A percentile compares a stretch with the other conserved stretches of the same genome.
Evolutionary conservation across 2,113 vertebrate genomes (phyloP).

Genomic region (Podarcis raffonei): DNA sequence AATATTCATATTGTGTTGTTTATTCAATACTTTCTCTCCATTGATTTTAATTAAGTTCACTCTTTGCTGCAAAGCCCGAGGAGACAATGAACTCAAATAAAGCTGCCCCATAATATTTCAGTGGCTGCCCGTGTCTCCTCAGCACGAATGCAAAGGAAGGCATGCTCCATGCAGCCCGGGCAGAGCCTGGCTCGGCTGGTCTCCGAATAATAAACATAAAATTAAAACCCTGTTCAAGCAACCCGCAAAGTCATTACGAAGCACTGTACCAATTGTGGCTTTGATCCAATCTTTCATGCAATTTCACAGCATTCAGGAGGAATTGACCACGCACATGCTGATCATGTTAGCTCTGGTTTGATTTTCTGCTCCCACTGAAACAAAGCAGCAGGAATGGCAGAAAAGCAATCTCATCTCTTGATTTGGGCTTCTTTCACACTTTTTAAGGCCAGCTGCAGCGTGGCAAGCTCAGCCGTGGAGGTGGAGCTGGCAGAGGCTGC

Average conservation of each 20-base stretch:
- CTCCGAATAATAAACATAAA: slow-evolving; percentile 75
- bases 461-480: neutral
- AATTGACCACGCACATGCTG: slow-evolving; percentile 20
- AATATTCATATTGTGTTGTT: slow-evolving; percentile 59
- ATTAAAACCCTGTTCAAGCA: slow-evolving; percentile 77
- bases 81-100: slow-evolving; percentile 55
- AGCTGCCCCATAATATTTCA: slow-evolving; percentile 39
- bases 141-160: slow-evolving; percentile 29
- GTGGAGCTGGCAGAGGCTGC: neutral
- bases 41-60: slow-evolving; percentile 77
- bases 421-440: slow-evolving; percentile 41
- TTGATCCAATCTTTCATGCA: slow-evolving; percentile 67
- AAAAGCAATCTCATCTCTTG: slow-evolving; percentile 29
- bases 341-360: slow-evolving; percentile 42
- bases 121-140: slow-evolving; percentile 49
- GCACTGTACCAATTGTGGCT: slow-evolving; percentile 53
- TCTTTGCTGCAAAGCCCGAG: slow-evolving; percentile 63
- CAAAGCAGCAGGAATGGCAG: slow-evolving; percentile 10
- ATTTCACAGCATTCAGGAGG: slow-evolving; percentile 66
- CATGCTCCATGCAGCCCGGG: neutral
- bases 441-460: slow-evolving; percentile 27
- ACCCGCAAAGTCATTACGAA: slow-evolving; percentile 68
- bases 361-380: slow-evolving; percentile 30
- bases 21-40: slow-evolving; percentile 68
- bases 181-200: slow-evolving; percentile 47